These are phyloP conservation scores for Petrolisthes manimaculis DNA, from an alignment of 2,888 invertebrate genomes.

Conservation along the genomic window DNA sequence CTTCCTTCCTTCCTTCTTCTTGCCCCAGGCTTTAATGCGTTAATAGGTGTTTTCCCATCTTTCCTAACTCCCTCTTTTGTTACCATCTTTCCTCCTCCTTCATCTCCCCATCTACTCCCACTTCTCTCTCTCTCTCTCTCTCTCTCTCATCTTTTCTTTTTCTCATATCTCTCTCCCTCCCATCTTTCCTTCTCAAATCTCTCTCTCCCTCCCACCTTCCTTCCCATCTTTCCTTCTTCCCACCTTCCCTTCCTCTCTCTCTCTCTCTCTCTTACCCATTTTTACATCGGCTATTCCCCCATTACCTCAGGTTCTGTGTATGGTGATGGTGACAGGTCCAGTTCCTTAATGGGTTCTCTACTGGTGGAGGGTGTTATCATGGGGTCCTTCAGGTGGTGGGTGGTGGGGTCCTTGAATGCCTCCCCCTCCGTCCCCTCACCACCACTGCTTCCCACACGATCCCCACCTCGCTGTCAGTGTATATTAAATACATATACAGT, in stretches of 20 bases:
- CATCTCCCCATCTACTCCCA: neutral
- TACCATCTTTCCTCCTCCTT: neutral
- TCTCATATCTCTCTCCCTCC: neutral
- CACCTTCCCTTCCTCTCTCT: neutral
- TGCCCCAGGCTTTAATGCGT: no score
- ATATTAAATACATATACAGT: no score
- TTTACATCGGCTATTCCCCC: no score
- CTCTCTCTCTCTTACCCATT: neutral
- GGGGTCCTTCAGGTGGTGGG: slow-evolving; percentile 45
- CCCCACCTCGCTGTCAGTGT: slow-evolving; percentile 42
- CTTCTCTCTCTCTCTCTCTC: neutral
- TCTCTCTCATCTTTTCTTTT: neutral
- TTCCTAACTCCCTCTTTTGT: neutral
- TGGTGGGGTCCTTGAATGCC: slow-evolving; percentile 54
- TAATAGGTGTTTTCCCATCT: neutral
- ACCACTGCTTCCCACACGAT: slow-evolving; percentile 50
- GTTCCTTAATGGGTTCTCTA: slow-evolving; percentile 40
- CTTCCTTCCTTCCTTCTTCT: no score
- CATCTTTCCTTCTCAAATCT: neutral
- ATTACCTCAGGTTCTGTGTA: slow-evolving; percentile 46
- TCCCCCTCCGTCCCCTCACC: slow-evolving; percentile 47
- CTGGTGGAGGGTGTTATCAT: slow-evolving; percentile 36
- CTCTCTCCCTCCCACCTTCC: neutral
- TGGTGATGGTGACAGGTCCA: slow-evolving; percentile 20
- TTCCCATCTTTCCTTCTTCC: neutral